A percentile compares a stretch with the other conserved stretches of the same genome.
phyloP scores from a whole-genome alignment of 2,797 vertebrate genomes.

The Chromobotia macracanthus region DNA sequence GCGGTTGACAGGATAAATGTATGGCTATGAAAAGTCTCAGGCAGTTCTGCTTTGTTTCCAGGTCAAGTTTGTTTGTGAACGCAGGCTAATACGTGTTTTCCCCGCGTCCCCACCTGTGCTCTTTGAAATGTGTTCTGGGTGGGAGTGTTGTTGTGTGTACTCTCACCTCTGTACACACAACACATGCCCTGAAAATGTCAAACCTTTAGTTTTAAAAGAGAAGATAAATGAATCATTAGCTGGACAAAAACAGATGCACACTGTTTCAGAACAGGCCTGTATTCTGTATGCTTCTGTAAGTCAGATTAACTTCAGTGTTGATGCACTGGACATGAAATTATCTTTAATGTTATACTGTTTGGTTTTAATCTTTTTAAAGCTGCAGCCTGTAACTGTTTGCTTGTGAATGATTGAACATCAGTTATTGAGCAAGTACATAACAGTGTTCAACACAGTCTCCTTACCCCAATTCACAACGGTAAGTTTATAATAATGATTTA shows the following conservation, averaged over 20 bases:
- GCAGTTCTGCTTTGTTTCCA: conserved; percentile 71
- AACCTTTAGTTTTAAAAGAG: neutral
- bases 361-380: too few relatives aligned
- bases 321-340: too few relatives aligned
- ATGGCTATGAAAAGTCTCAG: conserved; percentile 76
- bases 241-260: neutral
- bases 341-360: too few relatives aligned
- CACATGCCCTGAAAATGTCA: neutral
- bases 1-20: conserved; percentile 76
- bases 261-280: too few relatives aligned
- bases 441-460: too few relatives aligned
- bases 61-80: conserved; percentile 74
- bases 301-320: too few relatives aligned
- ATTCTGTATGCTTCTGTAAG: too few relatives aligned
- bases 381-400: too few relatives aligned
- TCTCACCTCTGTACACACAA: conserved; percentile 14
- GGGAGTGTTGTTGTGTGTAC: conserved; percentile 12
- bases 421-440: too few relatives aligned
- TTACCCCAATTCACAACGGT: too few relatives aligned
- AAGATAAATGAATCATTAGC: neutral
- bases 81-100: conserved; percentile 69
- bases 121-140: neutral
- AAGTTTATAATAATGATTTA: too few relatives aligned
- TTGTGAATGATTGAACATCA: too few relatives aligned
- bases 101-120: conserved; percentile 5